phyloP scores from a whole-genome alignment of 1,140 invertebrate species.

The Spodoptera frugiperda region DNA sequence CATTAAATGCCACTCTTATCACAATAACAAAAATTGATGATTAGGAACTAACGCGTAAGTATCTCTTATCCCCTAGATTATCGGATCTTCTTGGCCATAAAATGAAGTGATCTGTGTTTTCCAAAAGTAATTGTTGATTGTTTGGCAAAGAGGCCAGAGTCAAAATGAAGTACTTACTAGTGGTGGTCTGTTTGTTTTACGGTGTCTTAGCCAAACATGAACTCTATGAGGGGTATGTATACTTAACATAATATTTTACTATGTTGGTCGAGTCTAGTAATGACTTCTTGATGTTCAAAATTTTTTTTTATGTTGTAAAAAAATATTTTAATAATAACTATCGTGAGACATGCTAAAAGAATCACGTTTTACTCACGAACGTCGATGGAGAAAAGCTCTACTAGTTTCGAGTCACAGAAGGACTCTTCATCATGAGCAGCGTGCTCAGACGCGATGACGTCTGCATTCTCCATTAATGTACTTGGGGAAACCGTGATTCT shows the following conservation, averaged over 20 bases:
- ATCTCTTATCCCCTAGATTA: not conserved
- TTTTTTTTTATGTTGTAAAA: too few species aligned
- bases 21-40: not conserved
- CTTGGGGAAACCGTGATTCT: too few species aligned
- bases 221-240: constrained; percentile 44
- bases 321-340: too few species aligned
- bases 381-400: too few species aligned
- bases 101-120: not conserved
- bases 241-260: not conserved
- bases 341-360: too few species aligned
- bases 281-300: too few species aligned
- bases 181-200: constrained; percentile 34
- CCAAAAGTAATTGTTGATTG: not conserved
- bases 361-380: too few species aligned
- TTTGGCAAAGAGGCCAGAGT: not conserved
- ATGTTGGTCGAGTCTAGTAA: too few species aligned
- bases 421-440: too few species aligned
- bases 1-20: not conserved
- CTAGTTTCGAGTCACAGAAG: too few species aligned
- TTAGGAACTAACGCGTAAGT: not conserved
- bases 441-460: too few species aligned
- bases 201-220: constrained; percentile 39
- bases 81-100: not conserved
- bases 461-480: too few species aligned
- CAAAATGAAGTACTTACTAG: constrained; percentile 29